phyloP scores from a whole-genome alignment of 2,888 invertebrate species.

The Apodemia duryi region DNA sequence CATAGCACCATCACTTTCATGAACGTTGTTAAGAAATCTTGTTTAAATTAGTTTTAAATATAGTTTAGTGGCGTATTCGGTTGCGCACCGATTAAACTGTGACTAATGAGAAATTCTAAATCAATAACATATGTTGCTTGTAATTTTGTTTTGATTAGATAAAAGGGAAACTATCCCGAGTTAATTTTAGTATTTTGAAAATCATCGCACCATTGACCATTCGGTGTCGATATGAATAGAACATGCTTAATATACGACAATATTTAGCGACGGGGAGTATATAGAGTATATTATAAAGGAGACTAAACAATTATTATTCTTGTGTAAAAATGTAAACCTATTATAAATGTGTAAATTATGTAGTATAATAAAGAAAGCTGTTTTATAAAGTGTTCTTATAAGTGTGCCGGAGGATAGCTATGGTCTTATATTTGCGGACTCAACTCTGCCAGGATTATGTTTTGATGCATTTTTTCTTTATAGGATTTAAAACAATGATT shows the following conservation, averaged over 20 bases:
- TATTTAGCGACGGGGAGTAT: conserved; percentile 75
- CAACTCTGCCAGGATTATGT: background rate
- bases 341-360: conserved; percentile 75
- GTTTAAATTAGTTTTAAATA: conserved; percentile 47
- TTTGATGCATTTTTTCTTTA: background rate
- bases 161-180: conserved; percentile 35
- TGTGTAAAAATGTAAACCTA: conserved; percentile 78
- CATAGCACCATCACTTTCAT: conserved; percentile 28
- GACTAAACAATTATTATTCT: conserved; percentile 75
- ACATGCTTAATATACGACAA: conserved; percentile 76
- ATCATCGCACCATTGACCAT: conserved; percentile 47
- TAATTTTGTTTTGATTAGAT: conserved; percentile 38
- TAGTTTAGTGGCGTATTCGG: conserved; percentile 51
- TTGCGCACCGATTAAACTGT: conserved; percentile 51
- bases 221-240: conserved; percentile 51
- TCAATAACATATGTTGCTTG: conserved; percentile 43
- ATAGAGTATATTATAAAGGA: conserved; percentile 71
- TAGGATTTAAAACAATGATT: too few species aligned
- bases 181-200: conserved; percentile 47
- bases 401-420: conserved; percentile 43
- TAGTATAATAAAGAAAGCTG: conserved; percentile 72
- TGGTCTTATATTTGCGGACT: background rate
- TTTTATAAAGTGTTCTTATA: conserved; percentile 79
- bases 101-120: conserved; percentile 55
- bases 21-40: background rate